Evolutionary conservation across 2,797 vertebrate species (phyloP), one percentile per base, ranked within the genome.

Genomic region (Artibeus lituratus): DNA sequence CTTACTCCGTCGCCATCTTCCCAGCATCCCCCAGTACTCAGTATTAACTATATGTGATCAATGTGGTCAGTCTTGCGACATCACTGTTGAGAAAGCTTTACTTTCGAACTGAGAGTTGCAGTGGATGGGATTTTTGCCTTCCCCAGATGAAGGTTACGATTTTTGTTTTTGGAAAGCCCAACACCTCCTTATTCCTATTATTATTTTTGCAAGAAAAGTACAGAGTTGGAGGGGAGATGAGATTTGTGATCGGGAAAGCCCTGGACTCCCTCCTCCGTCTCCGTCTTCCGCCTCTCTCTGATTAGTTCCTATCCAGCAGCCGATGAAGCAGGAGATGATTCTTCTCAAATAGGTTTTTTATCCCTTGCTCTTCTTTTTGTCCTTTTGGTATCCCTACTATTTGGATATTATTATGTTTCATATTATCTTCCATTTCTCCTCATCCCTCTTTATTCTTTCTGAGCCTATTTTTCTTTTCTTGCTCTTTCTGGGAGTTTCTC

Each of bases 241-340:
- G 88, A 87, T 90, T 69, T 80, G 92, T 70, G 97, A 57, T 87
- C 95, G 70, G 67, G 90, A 96, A 92, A 88, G 96, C 94, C 89
- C 84, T 69, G 6, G 84, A 44, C 94, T 90, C 96, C 95, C 82
- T 97, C 97, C 97, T 95, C 95, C 94, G 95, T 96, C 97, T 97
- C 95, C 94, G 95, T 96, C 97, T 97, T 96, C 96, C 96, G 96
- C 97, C 97, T 94, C 95, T 85, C 97, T 97, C 98, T 99, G 99
- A 98, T 99, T 98, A 99, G 99, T 99, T 99, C 99, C 99, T 99
- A 98, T 98, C 97, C 99, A 99, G 99, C 99, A 98, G 99, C 99
- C 99, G 99, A 99, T 99, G 99, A 99, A 99, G 99, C 99, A 99
- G 96, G 97, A 97, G 97, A 97, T 96, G 99, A 99, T 99, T 99